Percentiles rank a stretch among this genome's conserved stretches.
phyloP scores from a whole-genome alignment of 2,888 invertebrate genomes.

The Julus scandinavius region DNA sequence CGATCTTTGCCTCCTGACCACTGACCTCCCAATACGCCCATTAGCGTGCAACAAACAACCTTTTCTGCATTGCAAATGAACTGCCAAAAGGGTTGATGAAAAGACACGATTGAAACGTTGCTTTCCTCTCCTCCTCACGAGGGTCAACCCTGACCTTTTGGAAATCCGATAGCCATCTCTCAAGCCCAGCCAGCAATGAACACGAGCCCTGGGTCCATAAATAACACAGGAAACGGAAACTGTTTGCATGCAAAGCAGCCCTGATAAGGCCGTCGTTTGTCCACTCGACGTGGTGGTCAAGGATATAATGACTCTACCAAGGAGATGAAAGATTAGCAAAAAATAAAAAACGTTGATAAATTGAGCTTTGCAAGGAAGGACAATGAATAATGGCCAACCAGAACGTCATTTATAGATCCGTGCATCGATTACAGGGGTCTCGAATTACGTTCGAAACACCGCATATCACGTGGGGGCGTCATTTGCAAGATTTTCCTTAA shows the following conservation, averaged over 20 bases:
- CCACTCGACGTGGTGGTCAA: conserved; percentile 22
- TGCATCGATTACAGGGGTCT: background rate
- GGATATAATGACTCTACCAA: background rate
- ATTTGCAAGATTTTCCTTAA: background rate
- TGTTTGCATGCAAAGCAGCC: conserved; percentile 17
- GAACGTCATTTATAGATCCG: background rate
- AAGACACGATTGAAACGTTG: conserved; percentile 20
- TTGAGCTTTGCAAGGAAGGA: conserved; percentile 3
- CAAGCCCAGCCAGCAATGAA: conserved; percentile 2
- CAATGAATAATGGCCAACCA: conserved; percentile 12
- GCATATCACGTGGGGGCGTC: background rate
- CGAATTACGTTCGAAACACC: background rate
- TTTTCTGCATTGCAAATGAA: conserved; percentile 12
- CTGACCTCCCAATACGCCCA: background rate
- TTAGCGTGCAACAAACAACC: background rate
- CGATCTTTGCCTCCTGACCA: conserved; percentile 14
- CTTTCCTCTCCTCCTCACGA: background rate
- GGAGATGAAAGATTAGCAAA: background rate
- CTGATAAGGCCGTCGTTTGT: conserved; percentile 19
- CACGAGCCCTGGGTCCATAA: conserved; percentile 13
- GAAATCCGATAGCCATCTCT: conserved; percentile 10
- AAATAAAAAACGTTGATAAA: background rate
- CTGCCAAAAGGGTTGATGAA: conserved; percentile 8
- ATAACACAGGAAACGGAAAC: conserved; percentile 21
- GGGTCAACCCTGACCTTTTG: conserved; percentile 16